A percentile compares a stretch with the other conserved stretches of the same genome.
Evolutionary conservation across 2,113 vertebrate species (phyloP).

Genomic region (Gymnocephalus cernua): DNA sequence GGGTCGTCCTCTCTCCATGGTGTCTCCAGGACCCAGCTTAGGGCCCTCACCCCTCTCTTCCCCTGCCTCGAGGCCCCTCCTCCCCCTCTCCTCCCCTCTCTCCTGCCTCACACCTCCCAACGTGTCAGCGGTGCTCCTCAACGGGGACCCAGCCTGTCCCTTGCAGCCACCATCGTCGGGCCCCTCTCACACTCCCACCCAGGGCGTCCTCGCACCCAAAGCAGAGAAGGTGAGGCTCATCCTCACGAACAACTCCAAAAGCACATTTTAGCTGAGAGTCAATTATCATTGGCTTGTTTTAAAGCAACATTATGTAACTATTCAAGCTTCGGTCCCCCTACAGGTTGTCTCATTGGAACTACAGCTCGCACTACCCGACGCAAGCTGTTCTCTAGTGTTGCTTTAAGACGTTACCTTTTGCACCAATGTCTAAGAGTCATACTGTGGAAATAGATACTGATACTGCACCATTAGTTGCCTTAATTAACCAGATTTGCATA

Average conservation of each 20-base stretch:
- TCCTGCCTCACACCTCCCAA: slow-evolving; percentile 94
- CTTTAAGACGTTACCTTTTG: background rate
- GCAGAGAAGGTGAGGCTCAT: slow-evolving; percentile 90
- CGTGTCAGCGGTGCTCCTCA: slow-evolving; percentile 88
- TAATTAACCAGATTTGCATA: slow-evolving; percentile 1
- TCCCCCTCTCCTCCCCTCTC: slow-evolving; percentile 87
- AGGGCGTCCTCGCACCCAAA: slow-evolving; percentile 80
- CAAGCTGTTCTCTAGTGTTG: too few species aligned
- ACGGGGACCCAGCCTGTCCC: slow-evolving; percentile 82
- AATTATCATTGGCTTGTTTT: background rate
- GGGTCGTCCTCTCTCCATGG: slow-evolving; percentile 86
- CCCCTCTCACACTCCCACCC: slow-evolving; percentile 71
- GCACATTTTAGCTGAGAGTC: background rate
- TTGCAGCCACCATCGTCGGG: slow-evolving; percentile 76
- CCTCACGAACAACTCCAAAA: background rate
- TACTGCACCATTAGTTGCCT: background rate
- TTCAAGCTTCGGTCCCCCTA: too few species aligned
- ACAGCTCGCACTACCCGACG: too few species aligned
- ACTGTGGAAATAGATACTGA: background rate
- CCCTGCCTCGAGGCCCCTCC: slow-evolving; percentile 84
- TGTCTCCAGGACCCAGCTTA: slow-evolving; percentile 88
- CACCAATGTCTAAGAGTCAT: background rate
- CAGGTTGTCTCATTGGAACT: too few species aligned
- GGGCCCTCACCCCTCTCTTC: slow-evolving; percentile 77
- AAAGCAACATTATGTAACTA: too few species aligned